A percentile compares a stretch with the other conserved stretches of the same genome.
Evolutionary conservation across 2,113 vertebrate species (phyloP).

Genomic region (Protobothrops mucrosquamatus): DNA sequence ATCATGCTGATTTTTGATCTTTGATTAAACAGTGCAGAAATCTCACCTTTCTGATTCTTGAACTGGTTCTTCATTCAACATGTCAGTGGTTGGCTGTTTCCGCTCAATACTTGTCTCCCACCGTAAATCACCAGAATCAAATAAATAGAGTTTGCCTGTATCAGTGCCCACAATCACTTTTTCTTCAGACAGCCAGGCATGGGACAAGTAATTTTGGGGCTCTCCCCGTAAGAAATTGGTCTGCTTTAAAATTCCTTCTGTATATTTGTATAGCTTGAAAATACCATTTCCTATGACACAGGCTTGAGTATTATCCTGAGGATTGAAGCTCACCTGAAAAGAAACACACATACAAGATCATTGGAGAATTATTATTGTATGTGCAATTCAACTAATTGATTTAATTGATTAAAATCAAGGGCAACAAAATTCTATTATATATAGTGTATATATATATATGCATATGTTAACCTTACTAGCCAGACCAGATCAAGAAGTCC

Average conservation of each 20-base stretch:
- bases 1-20: neutral
- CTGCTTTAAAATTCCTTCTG: constrained; percentile 83
- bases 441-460: neutral
- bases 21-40: neutral
- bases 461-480: neutral
- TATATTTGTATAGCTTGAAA: constrained; percentile 85
- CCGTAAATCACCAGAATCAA: constrained; percentile 80
- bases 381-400: neutral
- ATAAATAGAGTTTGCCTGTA: constrained; percentile 79
- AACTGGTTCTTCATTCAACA: constrained; percentile 19
- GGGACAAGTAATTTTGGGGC: constrained; percentile 80
- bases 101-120: constrained; percentile 76
- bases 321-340: constrained; percentile 88
- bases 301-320: constrained; percentile 82
- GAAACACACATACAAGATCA: constrained; percentile 19
- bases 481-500: neutral
- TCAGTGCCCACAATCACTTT: constrained; percentile 84
- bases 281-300: constrained; percentile 84
- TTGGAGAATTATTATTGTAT: neutral
- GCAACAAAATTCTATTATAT: neutral
- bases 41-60: constrained; percentile 60
- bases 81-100: constrained; percentile 45
- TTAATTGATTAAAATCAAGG: neutral
- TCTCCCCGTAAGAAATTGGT: constrained; percentile 80
- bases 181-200: constrained; percentile 81